phyloP scores from a whole-genome alignment of 2,888 invertebrate species.

The Drosophila trichaetosa region DNA sequence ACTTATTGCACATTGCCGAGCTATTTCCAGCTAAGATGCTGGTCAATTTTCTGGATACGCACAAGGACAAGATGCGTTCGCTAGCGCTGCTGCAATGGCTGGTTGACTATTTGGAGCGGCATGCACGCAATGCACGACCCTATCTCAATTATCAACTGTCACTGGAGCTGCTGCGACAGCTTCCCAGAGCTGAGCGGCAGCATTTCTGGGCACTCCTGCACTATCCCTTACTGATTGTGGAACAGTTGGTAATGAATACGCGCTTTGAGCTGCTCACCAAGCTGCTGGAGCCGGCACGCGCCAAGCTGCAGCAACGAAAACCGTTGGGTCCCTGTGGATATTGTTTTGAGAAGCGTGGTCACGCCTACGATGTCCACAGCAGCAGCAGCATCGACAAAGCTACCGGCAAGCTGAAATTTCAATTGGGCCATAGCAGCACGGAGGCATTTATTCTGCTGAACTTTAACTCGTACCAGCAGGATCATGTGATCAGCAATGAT shows the following conservation, averaged over 20 bases:
- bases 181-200: slow-evolving; percentile 87
- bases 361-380: slow-evolving; percentile 78
- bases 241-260: slow-evolving; percentile 94
- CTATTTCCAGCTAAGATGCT: slow-evolving; percentile 87
- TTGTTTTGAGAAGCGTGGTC: slow-evolving; percentile 83
- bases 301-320: slow-evolving; percentile 64
- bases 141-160: slow-evolving; percentile 89
- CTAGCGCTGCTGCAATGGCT: slow-evolving; percentile 88
- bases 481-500: slow-evolving; percentile 87
- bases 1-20: slow-evolving; percentile 86
- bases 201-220: slow-evolving; percentile 88
- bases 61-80: slow-evolving; percentile 88
- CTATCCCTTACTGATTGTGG: slow-evolving; percentile 91
- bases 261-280: slow-evolving; percentile 89
- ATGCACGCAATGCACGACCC: slow-evolving; percentile 59
- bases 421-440: slow-evolving; percentile 70
- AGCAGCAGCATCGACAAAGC: slow-evolving; percentile 22
- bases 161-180: slow-evolving; percentile 88
- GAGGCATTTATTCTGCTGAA: slow-evolving; percentile 86
- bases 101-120: slow-evolving; percentile 87
- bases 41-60: slow-evolving; percentile 87
- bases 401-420: slow-evolving; percentile 67
- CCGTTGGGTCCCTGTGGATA: slow-evolving; percentile 71
- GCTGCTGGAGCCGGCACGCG: slow-evolving; percentile 87
- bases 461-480: slow-evolving; percentile 87